Conservation (phyloP, 2,888 invertebrate genomes). For the Agrochola macilenta region DNA sequence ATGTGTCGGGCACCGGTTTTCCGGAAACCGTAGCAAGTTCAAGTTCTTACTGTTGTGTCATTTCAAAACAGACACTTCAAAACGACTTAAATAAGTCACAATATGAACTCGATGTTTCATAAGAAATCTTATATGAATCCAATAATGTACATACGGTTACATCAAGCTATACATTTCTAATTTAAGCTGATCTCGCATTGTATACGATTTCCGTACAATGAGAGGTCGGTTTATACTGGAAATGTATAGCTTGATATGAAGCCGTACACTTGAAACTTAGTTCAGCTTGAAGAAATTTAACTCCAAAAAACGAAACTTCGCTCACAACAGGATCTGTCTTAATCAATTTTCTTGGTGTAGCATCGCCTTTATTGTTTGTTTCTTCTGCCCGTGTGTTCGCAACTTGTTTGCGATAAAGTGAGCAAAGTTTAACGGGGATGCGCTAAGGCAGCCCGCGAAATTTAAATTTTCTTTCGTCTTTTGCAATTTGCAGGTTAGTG, state of each 20-base stretch:
- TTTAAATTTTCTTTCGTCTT: too few relatives aligned
- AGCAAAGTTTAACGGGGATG: not conserved
- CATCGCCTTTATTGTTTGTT: not conserved
- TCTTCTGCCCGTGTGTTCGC: not conserved
- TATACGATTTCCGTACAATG: too few relatives aligned
- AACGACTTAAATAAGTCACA: not conserved
- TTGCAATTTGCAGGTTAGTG: too few relatives aligned
- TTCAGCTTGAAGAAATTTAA: slow-evolving; percentile 13
- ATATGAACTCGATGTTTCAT: not conserved
- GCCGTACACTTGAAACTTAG: slow-evolving; percentile 5
- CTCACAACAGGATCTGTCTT: slow-evolving; percentile 2
- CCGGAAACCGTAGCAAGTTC: too few relatives aligned
- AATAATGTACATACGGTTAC: too few relatives aligned
- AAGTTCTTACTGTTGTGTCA: not conserved
- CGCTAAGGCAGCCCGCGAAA: too few relatives aligned
- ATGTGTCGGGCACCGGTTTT: too few relatives aligned
- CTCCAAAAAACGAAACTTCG: slow-evolving; percentile 26
- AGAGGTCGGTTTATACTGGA: too few relatives aligned
- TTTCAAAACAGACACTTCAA: not conserved
- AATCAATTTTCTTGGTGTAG: slow-evolving; percentile 4
- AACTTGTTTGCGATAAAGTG: slow-evolving; percentile 15
- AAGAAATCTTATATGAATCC: too few relatives aligned
- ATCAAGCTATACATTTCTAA: too few relatives aligned
- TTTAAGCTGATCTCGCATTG: too few relatives aligned
- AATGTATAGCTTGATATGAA: not conserved